These are phyloP conservation scores for Dicaeum eximium DNA, from an alignment of 2,113 vertebrate genomes.

Conservation along the genomic window DNA sequence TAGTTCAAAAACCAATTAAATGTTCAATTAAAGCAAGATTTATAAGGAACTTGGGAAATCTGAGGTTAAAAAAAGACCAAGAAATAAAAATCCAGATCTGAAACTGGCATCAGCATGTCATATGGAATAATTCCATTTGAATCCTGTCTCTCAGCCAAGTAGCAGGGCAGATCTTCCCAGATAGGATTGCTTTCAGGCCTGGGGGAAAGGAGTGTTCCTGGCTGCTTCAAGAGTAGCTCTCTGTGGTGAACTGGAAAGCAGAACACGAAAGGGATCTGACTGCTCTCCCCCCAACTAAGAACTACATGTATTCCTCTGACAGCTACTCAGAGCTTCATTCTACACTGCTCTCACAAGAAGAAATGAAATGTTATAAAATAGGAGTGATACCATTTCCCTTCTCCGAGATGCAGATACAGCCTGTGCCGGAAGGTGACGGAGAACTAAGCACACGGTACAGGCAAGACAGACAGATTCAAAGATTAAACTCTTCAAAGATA, in stretches of 20 bases:
- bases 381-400: background rate
- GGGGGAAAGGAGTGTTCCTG: constrained; percentile 46
- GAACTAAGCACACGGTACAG: background rate
- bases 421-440: rapidly evolving
- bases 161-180: constrained; percentile 54
- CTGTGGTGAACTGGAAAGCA: constrained; percentile 44
- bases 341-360: background rate
- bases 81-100: constrained; percentile 42
- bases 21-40: constrained; percentile 1
- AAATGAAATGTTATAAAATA: background rate
- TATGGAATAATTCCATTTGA: constrained; percentile 51
- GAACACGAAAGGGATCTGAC: background rate
- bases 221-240: constrained; percentile 30
- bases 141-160: constrained; percentile 44
- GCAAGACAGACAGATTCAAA: background rate
- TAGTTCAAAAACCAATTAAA: background rate
- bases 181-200: constrained; percentile 54
- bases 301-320: background rate
- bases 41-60: background rate
- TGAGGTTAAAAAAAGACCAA: constrained; percentile 15
- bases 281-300: background rate
- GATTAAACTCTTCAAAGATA: background rate
- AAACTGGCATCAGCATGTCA: constrained; percentile 45
- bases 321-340: background rate
- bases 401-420: background rate